A percentile compares a stretch with the other conserved stretches of the same genome.
Conservation (phyloP, 2,888 invertebrate species). For the Oscheius sp. region DNA sequence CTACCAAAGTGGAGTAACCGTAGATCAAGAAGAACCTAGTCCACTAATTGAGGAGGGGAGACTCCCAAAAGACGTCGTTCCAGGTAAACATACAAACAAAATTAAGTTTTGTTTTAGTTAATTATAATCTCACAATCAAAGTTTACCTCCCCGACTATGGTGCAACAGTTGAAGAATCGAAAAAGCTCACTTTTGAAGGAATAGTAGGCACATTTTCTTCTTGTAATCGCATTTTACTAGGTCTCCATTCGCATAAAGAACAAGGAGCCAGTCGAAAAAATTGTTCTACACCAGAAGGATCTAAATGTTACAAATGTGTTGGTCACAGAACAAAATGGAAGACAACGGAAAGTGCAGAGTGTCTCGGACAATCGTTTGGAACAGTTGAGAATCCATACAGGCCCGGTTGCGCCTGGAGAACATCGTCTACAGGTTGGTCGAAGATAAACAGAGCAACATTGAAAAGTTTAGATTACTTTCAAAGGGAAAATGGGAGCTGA, state of each 20-base stretch:
- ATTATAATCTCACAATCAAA: slow-evolving; percentile 65
- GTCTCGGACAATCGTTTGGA: neutral
- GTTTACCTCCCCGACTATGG: slow-evolving; percentile 69
- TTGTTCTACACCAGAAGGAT: slow-evolving; percentile 59
- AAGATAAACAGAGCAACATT: neutral
- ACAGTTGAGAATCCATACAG: neutral
- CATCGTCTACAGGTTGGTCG: neutral
- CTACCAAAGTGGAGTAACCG: too few relatives aligned
- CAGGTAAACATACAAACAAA: neutral
- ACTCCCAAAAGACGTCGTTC: neutral
- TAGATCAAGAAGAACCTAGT: too few relatives aligned
- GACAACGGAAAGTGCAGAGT: neutral
- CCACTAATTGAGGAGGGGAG: neutral
- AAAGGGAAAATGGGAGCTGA: slow-evolving; percentile 41
- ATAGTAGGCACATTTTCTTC: neutral
- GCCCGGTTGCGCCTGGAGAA: neutral
- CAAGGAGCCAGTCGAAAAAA: slow-evolving; percentile 45
- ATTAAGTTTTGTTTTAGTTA: slow-evolving; percentile 28
- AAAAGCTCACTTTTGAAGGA: slow-evolving; percentile 67
- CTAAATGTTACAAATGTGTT: neutral
- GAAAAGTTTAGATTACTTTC: slow-evolving; percentile 40
- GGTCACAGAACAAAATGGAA: too few relatives aligned
- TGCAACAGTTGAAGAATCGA: slow-evolving; percentile 39
- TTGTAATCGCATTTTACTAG: neutral
- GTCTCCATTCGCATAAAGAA: neutral